phyloP scores from a whole-genome alignment of 2,888 invertebrate species.

The Lasioglossum malachurum region DNA sequence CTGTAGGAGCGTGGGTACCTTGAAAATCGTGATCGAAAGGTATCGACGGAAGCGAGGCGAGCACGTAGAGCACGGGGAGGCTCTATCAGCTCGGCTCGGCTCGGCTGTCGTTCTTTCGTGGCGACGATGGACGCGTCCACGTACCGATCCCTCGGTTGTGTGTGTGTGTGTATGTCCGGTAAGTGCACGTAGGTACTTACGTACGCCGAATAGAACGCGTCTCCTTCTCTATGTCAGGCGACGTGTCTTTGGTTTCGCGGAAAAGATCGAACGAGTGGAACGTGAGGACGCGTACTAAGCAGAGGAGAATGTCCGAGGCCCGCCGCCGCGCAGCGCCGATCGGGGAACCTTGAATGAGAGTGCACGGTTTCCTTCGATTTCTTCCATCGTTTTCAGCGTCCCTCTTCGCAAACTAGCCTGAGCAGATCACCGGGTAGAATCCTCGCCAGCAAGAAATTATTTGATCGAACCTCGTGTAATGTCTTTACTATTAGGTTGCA shows the following conservation, averaged over 20 bases:
- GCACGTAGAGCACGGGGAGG: constrained; percentile 57
- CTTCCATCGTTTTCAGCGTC: constrained; percentile 11
- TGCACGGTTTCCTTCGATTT: constrained; percentile 53
- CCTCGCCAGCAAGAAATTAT: neutral
- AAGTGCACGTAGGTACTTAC: constrained; percentile 69
- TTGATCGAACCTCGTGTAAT: neutral
- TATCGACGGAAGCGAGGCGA: constrained; percentile 53
- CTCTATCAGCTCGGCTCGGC: constrained; percentile 52
- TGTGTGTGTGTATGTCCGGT: constrained; percentile 44
- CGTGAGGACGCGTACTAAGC: constrained; percentile 81
- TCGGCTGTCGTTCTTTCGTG: constrained; percentile 53
- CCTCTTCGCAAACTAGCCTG: neutral
- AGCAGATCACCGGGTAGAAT: neutral
- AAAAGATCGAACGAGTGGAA: constrained; percentile 81
- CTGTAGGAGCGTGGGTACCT: neutral
- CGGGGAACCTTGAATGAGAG: constrained; percentile 62
- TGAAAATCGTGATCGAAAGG: constrained; percentile 44
- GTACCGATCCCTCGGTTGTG: neutral
- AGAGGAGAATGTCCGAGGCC: constrained; percentile 33
- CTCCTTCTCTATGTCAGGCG: constrained; percentile 74
- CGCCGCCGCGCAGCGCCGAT: constrained; percentile 17
- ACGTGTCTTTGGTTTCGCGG: constrained; percentile 80
- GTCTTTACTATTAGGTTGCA: neutral
- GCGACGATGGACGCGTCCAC: constrained; percentile 40
- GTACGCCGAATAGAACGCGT: constrained; percentile 75